phyloP scores from a whole-genome alignment of 1,140 invertebrate species.

The Apis laboriosa region DNA sequence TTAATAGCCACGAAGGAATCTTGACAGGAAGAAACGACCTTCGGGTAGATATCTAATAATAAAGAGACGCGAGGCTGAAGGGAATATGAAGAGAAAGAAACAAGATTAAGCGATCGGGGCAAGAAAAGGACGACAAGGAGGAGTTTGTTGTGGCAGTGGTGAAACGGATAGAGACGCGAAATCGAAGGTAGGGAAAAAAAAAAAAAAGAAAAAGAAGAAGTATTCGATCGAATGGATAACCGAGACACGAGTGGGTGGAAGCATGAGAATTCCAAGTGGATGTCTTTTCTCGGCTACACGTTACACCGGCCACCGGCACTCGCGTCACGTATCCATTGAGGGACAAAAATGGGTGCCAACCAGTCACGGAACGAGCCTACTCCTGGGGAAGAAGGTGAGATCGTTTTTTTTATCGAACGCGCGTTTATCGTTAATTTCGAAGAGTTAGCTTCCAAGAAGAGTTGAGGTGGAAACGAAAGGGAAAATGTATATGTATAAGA shows the following conservation, averaged over 20 bases:
- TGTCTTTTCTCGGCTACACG: conserved; percentile 28
- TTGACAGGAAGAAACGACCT: background rate
- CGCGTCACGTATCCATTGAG: conserved; percentile 56
- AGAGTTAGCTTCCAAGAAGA: too few species aligned
- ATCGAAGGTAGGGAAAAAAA: background rate
- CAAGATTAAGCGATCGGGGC: conserved; percentile 14
- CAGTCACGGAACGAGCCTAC: conserved; percentile 74
- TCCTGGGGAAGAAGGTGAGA: conserved; percentile 77
- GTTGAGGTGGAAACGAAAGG: background rate
- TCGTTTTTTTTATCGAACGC: background rate
- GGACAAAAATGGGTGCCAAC: conserved; percentile 75
- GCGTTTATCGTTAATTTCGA: background rate
- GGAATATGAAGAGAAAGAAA: conserved; percentile 24
- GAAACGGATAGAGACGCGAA: background rate
- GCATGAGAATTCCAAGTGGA: conserved; percentile 56
- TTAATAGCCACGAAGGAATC: background rate
- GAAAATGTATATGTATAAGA: background rate
- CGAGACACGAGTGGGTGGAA: conserved; percentile 44
- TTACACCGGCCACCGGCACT: conserved; percentile 44
- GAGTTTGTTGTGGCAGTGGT: too few species aligned
- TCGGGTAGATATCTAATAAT: conserved; percentile 15
- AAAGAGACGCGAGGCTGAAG: background rate
- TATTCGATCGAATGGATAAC: conserved; percentile 26
- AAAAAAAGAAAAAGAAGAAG: too few species aligned
- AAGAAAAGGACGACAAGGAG: background rate